phyloP scores from a whole-genome alignment of 2,888 invertebrate genomes.

The Cheilosia impressa region DNA sequence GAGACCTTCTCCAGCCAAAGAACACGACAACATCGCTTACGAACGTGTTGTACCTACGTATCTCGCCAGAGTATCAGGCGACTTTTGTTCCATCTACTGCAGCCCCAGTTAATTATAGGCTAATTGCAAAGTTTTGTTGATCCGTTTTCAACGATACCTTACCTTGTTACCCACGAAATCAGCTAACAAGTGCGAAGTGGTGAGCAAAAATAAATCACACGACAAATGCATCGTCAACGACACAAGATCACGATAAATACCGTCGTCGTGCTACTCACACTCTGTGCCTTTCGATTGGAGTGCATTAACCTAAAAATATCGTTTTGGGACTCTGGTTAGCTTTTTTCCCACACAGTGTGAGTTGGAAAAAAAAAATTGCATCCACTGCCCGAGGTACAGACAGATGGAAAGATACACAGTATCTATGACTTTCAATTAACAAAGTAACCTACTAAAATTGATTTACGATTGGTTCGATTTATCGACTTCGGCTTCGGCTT shows the following conservation, averaged over 20 bases:
- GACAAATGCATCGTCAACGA: slow-evolving; percentile 26
- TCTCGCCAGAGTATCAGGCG: slow-evolving; percentile 6
- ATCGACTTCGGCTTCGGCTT: slow-evolving; percentile 55
- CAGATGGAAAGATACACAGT: slow-evolving; percentile 34
- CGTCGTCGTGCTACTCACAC: slow-evolving; percentile 45
- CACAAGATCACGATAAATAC: slow-evolving; percentile 55
- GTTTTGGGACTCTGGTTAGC: slow-evolving; percentile 52
- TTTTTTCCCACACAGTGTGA: slow-evolving; percentile 62
- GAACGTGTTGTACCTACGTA: not conserved
- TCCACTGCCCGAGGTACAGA: slow-evolving; percentile 24
- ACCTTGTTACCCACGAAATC: slow-evolving; percentile 44
- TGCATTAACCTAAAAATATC: slow-evolving; percentile 60
- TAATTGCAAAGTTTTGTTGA: slow-evolving; percentile 66
- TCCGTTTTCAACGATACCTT: slow-evolving; percentile 42
- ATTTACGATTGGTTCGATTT: slow-evolving; percentile 70
- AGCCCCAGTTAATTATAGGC: slow-evolving; percentile 56
- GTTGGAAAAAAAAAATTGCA: not conserved
- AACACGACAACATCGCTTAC: slow-evolving; percentile 42
- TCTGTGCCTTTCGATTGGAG: slow-evolving; percentile 41
- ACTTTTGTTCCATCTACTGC: slow-evolving; percentile 25
- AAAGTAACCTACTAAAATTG: slow-evolving; percentile 76
- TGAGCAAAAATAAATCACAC: slow-evolving; percentile 43
- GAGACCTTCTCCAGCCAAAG: slow-evolving; percentile 30
- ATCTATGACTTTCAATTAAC: slow-evolving; percentile 73
- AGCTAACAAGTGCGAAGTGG: slow-evolving; percentile 55